A percentile compares a stretch with the other conserved stretches of the same genome.
These are phyloP conservation scores for Tiliacea aurago DNA, from an alignment of 2,888 invertebrate genomes.

Conservation along the genomic window DNA sequence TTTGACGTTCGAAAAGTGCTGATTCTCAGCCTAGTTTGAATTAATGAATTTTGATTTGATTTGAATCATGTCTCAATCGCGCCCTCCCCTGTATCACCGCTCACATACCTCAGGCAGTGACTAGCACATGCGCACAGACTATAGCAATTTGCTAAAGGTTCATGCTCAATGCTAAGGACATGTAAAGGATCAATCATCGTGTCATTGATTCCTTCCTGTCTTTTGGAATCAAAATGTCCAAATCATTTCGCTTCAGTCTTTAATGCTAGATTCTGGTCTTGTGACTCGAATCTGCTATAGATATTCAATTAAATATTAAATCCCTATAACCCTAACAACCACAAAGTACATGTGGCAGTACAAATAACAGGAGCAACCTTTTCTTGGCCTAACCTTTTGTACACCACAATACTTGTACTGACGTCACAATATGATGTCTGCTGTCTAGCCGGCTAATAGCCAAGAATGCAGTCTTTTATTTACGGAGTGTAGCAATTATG, in stretches of 20 bases:
- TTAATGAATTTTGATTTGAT: too few species aligned
- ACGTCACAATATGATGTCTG: conserved; percentile 18
- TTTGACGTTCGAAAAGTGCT: too few species aligned
- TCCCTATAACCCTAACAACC: neutral
- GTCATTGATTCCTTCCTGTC: neutral
- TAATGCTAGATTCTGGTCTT: neutral
- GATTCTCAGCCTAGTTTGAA: too few species aligned
- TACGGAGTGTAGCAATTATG: conserved; percentile 14
- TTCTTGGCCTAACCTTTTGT: conserved; percentile 24
- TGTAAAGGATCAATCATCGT: too few species aligned
- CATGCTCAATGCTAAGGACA: too few species aligned
- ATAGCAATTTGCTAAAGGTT: neutral
- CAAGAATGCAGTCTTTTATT: conserved; percentile 48
- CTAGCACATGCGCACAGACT: too few species aligned
- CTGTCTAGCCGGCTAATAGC: conserved; percentile 29
- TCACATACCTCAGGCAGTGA: too few species aligned
- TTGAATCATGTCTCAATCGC: too few species aligned
- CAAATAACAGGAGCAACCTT: conserved; percentile 18
- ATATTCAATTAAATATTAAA: conserved; percentile 2
- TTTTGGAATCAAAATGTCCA: neutral
- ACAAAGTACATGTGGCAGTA: neutral
- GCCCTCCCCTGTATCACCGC: too few species aligned
- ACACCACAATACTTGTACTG: neutral
- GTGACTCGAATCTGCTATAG: neutral
- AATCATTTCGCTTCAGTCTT: neutral